Percentiles rank a stretch among this genome's conserved stretches.
Evolutionary conservation across 2,113 vertebrate genomes (phyloP).

Genomic region (Tetraodon nigroviridis): DNA sequence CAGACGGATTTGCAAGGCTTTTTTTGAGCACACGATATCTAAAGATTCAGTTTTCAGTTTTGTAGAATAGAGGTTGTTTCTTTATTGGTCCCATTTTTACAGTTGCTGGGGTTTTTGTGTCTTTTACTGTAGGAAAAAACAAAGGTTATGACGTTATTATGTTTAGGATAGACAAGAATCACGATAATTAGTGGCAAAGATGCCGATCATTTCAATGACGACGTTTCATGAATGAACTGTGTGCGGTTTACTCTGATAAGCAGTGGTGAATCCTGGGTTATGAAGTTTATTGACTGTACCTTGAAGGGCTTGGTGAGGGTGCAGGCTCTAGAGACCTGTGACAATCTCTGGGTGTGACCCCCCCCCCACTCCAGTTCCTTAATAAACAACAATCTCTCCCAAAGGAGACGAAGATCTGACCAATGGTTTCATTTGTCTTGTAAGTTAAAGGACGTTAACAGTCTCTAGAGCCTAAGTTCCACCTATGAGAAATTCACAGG

Average conservation of each 20-base stretch:
- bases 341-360: constrained; percentile 23
- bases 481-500: constrained; percentile 64
- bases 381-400: constrained; percentile 3
- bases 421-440: background rate
- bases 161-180: constrained; percentile 60
- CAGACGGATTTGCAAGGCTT: constrained; percentile 42
- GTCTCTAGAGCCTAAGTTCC: constrained; percentile 67
- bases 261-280: constrained; percentile 62
- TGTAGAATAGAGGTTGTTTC: constrained; percentile 64
- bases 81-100: constrained; percentile 68
- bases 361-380: constrained; percentile 1
- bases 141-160: constrained; percentile 38
- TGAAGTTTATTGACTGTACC: constrained; percentile 64
- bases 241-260: constrained; percentile 68
- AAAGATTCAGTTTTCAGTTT: constrained; percentile 52
- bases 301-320: constrained; percentile 67
- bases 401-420: constrained; percentile 6
- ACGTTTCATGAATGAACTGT: constrained; percentile 52
- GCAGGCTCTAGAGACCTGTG: constrained; percentile 62
- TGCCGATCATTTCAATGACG: constrained; percentile 54
- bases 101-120: constrained; percentile 74
- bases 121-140: constrained; percentile 64
- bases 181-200: constrained; percentile 39
- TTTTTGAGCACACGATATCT: constrained; percentile 60
- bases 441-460: constrained; percentile 14